Evolutionary conservation across 2,888 invertebrate species (phyloP), one percentile per base, ranked within the genome.

Genomic region (Orthonevra nobilis): DNA sequence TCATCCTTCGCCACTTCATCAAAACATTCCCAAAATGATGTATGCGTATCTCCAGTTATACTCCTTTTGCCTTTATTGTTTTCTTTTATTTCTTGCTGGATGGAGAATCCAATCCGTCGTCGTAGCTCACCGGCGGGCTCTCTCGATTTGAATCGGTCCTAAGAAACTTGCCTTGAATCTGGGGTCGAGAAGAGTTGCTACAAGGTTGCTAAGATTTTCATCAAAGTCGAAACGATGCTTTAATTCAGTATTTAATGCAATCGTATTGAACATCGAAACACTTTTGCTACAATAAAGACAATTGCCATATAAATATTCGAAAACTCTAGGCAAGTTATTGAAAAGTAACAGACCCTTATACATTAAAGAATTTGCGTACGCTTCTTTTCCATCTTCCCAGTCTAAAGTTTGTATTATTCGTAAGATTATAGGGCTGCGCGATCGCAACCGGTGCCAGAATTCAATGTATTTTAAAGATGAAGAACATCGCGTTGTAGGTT

Each of bases 1-100:
- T 10, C 40, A 40, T 40, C 40, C 19, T 40, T 40, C 9, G 19
- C 40, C 40, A 40, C 40, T 40, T 40, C 19, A 40, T 40, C 17
- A 40, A 40, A 40, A 40, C n/a, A 40, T 40, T 40, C 40, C 40
- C n/a, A 40, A 40, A 40, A 40, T 40, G 17, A 40, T 40, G 40
- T 19, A 40, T 40, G 40, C 19, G 14, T 34, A 34, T 14, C 34
- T 12, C 34, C 34, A 34, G 14, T 34, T 14, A 34, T 34, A 34
- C 1, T 34, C 3, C 10, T 1, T 34, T 34, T 6, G 34, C 34
- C n/a, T n/a, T n/a, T n/a, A n/a, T n/a, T n/a, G n/a, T n/a, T 34
- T 34, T 34, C 2, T 14, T 14, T 34, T 34, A 5, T 34, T 34
- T 34, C 14, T 14, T 12, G 1, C 2, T 12, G 14, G 34, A 14